These are phyloP conservation scores for Lepetodrilus schrolli DNA, from an alignment of 2,888 invertebrate genomes.

Conservation along the genomic window DNA sequence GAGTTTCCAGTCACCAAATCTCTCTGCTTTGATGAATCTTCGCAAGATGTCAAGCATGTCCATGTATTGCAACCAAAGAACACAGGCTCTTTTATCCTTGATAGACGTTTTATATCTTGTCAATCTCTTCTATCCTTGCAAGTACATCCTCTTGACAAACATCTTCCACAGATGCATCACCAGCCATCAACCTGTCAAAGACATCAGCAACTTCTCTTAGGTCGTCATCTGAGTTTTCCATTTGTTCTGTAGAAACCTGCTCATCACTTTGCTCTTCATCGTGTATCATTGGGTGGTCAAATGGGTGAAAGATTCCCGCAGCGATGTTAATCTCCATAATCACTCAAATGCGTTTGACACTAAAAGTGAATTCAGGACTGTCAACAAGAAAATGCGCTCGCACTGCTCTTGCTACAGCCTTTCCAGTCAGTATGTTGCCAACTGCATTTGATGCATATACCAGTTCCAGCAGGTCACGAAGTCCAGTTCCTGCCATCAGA, in stretches of 20 bases:
- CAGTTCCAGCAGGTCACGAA: slow-evolving; percentile 45
- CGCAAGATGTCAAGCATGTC: slow-evolving; percentile 32
- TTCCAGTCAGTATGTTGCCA: slow-evolving; percentile 50
- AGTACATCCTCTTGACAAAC: slow-evolving; percentile 27
- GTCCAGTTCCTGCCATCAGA: slow-evolving; percentile 47
- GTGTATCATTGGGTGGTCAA: background rate
- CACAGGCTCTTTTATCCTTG: background rate
- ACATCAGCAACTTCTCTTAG: background rate
- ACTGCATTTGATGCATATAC: slow-evolving; percentile 53
- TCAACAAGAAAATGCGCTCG: slow-evolving; percentile 46
- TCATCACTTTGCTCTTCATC: background rate
- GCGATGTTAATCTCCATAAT: too few species aligned
- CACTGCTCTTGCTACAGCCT: slow-evolving; percentile 43
- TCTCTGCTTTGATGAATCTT: slow-evolving; percentile 24
- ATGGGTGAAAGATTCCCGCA: too few species aligned
- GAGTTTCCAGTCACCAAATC: background rate
- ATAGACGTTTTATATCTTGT: background rate
- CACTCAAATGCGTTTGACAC: background rate
- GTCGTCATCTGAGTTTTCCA: background rate
- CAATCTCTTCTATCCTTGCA: slow-evolving; percentile 8
- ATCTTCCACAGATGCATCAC: background rate
- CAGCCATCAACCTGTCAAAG: background rate
- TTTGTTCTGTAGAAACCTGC: background rate
- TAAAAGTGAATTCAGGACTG: background rate
- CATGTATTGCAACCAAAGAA: slow-evolving; percentile 37